Evolutionary conservation across 2,113 vertebrate species (phyloP).

Genomic region (Arenaria interpres): DNA sequence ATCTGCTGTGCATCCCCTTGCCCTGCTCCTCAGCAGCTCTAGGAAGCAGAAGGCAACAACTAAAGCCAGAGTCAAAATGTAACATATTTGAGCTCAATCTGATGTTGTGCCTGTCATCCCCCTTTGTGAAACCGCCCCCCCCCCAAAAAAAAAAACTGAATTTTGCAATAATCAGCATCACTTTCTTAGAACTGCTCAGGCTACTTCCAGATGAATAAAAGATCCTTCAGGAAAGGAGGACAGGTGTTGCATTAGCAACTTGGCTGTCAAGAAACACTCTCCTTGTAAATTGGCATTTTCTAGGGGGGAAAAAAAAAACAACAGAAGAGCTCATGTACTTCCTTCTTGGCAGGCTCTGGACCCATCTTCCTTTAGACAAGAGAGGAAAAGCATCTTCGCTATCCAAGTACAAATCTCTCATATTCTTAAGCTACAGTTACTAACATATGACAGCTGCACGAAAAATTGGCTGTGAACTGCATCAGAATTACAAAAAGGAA

Average conservation of each 20-base stretch:
- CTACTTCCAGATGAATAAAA: background rate
- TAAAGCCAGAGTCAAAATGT: background rate
- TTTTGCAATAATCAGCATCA: background rate
- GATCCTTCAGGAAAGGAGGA: background rate
- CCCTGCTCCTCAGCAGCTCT: background rate
- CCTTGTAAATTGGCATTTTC: conserved; percentile 32
- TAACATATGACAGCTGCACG: conserved; percentile 36
- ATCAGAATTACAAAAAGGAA: conserved; percentile 2
- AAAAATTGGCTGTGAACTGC: conserved; percentile 9
- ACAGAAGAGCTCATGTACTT: conserved; percentile 3
- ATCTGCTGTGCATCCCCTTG: background rate
- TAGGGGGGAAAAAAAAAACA: background rate
- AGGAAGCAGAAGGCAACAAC: background rate
- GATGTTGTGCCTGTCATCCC: background rate
- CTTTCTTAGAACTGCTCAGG: background rate
- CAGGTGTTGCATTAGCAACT: conserved; percentile 25
- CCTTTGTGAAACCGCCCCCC: no score
- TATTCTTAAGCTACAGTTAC: conserved; percentile 20
- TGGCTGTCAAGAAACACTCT: background rate
- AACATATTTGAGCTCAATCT: background rate
- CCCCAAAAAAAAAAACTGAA: background rate
- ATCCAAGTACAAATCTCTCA: conserved; percentile 32
- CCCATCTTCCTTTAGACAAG: conserved; percentile 17
- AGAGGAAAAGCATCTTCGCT: background rate
- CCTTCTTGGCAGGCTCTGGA: conserved; percentile 48